Evolutionary conservation across 1,140 invertebrate genomes (phyloP).

Genomic region (Zaprionus tsacasi): DNA sequence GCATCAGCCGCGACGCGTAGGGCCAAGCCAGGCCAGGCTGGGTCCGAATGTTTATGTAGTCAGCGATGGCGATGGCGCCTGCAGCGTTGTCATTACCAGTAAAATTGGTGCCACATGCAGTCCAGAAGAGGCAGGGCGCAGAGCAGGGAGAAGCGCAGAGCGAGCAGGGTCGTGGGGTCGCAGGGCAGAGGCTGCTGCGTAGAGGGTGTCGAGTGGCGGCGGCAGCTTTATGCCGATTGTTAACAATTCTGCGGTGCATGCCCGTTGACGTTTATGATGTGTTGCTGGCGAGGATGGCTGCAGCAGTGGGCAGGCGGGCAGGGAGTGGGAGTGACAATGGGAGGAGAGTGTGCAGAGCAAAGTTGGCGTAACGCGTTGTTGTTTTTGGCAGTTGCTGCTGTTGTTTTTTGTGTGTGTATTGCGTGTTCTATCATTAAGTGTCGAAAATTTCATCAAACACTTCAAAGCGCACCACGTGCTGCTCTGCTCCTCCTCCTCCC

Average conservation of each 20-base stretch:
- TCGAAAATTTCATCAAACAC: constrained; percentile 82
- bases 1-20: constrained; percentile 24
- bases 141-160: neutral
- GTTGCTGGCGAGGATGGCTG: constrained; percentile 36
- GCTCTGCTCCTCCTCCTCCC: neutral
- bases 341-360: neutral
- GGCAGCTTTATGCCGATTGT: constrained; percentile 64
- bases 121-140: neutral
- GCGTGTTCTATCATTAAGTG: constrained; percentile 80
- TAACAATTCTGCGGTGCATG: constrained; percentile 78
- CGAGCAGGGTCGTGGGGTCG: no score
- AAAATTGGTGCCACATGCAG: constrained; percentile 40
- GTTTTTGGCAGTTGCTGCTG: neutral
- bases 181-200: no score
- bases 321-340: neutral
- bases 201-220: neutral
- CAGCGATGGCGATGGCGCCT: constrained; percentile 38
- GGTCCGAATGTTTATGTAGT: constrained; percentile 71
- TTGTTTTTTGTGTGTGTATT: constrained; percentile 29
- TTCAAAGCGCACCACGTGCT: constrained; percentile 71
- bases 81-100: constrained; percentile 58
- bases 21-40: neutral
- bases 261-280: constrained; percentile 82
- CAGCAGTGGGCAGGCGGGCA: neutral
- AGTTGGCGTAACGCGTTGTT: neutral